Percentiles rank a stretch among this genome's conserved stretches.
phyloP scores from a whole-genome alignment of 2,113 vertebrate species.

The Oryctolagus cuniculus region mOryCun1.1 NC_091438.1:152207001-152207500 shows the following conservation, averaged over 20 bases:
- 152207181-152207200: background rate
- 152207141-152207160: background rate
- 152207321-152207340: accelerated
- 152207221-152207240: accelerated
- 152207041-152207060: background rate
- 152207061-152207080: background rate
- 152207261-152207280: background rate
- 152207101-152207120: background rate
- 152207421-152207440: background rate
- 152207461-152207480: background rate
- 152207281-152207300: too few relatives aligned
- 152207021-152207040: background rate
- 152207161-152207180: accelerated
- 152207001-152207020: background rate
- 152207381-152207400: too few relatives aligned
- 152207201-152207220: accelerated
- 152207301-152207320: too few relatives aligned
- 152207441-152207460: background rate
- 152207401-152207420: too few relatives aligned
- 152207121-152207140: background rate
- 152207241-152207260: background rate
- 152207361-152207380: background rate
- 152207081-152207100: background rate
- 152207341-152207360: background rate
- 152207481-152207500: too few relatives aligned